Conservation (phyloP, 2,113 vertebrate genomes). For the Nanorana parkeri region DNA sequence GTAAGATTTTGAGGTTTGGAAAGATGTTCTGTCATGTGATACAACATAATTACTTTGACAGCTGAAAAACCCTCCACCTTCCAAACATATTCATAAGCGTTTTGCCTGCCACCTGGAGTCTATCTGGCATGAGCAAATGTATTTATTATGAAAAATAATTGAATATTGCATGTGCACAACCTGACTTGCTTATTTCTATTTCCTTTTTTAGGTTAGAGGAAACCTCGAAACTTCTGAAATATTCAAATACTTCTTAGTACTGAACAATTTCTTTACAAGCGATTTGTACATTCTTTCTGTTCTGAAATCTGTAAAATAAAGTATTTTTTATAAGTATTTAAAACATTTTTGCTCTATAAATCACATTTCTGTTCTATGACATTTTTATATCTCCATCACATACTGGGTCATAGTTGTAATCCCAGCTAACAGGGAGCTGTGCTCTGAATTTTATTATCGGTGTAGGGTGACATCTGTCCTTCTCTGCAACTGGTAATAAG, state of each 20-base stretch:
- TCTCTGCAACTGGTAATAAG: constrained; percentile 60
- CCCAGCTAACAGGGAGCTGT: neutral
- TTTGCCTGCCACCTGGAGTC: too few relatives aligned
- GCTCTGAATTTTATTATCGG: constrained; percentile 3
- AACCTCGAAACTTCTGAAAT: constrained; percentile 81
- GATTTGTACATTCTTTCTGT: neutral
- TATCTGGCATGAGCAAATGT: too few relatives aligned
- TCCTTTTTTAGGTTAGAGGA: constrained; percentile 82
- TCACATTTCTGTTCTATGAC: neutral
- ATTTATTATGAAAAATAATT: too few relatives aligned
- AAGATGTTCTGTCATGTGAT: too few relatives aligned
- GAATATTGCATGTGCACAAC: neutral
- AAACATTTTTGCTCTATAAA: neutral
- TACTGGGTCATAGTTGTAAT: constrained; percentile 9
- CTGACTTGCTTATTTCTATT: neutral
- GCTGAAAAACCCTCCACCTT: too few relatives aligned
- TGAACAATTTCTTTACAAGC: constrained; percentile 40
- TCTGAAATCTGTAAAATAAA: constrained; percentile 31
- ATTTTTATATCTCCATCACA: constrained; percentile 2
- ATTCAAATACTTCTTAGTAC: constrained; percentile 65
- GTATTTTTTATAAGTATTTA: constrained; percentile 4
- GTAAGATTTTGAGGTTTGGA: too few relatives aligned
- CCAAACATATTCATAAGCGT: too few relatives aligned
- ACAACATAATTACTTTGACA: too few relatives aligned
- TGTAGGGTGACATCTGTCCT: constrained; percentile 68